A percentile compares a stretch with the other conserved stretches of the same genome.
phyloP scores from a whole-genome alignment of 2,888 invertebrate genomes.

The Diogma glabrata region DNA sequence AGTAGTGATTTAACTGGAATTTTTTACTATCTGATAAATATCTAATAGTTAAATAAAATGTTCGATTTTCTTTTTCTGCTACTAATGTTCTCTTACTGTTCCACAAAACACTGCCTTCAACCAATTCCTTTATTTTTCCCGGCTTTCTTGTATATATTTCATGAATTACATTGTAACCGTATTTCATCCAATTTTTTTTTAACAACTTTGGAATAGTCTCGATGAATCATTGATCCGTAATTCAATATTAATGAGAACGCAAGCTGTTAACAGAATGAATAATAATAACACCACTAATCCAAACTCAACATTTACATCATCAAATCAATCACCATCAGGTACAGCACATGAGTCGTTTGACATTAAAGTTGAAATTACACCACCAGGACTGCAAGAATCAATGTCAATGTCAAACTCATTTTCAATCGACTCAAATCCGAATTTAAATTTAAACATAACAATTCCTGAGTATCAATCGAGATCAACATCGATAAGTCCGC shows the following conservation, averaged over 20 bases:
- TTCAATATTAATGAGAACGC: constrained; percentile 36
- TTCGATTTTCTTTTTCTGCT: no score
- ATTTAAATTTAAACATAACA: constrained; percentile 24
- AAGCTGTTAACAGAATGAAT: constrained; percentile 17
- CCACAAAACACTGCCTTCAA: neutral
- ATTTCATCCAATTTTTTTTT: no score
- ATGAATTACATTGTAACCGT: no score
- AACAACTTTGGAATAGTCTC: no score
- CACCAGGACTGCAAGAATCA: constrained; percentile 28
- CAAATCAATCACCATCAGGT: constrained; percentile 32
- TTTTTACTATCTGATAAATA: neutral
- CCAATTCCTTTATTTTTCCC: constrained; percentile 1
- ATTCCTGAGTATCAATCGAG: constrained; percentile 15
- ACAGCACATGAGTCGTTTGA: constrained; percentile 34
- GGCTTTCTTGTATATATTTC: neutral
- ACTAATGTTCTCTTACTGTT: no score
- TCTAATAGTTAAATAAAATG: no score
- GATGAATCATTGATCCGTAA: constrained; percentile 48
- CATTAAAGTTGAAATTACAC: constrained; percentile 37
- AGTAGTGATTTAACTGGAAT: constrained; percentile 27
- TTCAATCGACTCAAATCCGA: constrained; percentile 35
- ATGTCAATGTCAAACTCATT: constrained; percentile 28
- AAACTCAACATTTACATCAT: constrained; percentile 24
- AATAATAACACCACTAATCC: neutral
- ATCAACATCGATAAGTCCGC: constrained; percentile 18